Conservation (phyloP, 2,888 invertebrate species). For the Plagiodera versicolora region DNA sequence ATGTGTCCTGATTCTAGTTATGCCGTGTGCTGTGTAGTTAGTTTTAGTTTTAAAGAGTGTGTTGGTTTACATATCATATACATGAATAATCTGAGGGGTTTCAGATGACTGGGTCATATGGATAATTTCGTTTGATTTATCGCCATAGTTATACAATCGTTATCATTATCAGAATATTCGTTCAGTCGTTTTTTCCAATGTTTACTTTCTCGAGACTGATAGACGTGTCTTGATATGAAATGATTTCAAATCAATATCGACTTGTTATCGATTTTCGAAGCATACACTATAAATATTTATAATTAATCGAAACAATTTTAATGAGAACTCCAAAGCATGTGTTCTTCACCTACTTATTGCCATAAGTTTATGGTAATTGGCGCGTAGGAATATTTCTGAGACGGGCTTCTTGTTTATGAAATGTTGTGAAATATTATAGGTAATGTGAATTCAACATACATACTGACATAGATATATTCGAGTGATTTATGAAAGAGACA, state of each 20-base stretch:
- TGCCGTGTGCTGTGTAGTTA: no score
- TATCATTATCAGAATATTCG: background rate
- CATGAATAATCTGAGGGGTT: no score
- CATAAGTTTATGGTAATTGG: conserved; percentile 7
- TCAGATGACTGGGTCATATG: background rate
- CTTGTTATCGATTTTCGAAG: conserved; percentile 9
- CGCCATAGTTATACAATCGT: background rate
- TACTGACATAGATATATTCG: no score
- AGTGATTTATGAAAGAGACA: no score
- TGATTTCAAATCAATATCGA: background rate
- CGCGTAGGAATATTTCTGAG: conserved; percentile 5
- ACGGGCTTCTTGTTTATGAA: background rate
- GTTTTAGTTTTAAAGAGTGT: no score
- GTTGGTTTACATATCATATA: no score
- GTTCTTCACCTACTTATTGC: conserved; percentile 15
- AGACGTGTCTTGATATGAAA: background rate
- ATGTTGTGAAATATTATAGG: background rate
- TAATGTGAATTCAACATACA: no score
- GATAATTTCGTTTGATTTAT: background rate
- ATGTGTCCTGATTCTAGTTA: no score
- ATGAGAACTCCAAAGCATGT: conserved; percentile 9
- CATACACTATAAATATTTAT: conserved; percentile 17
- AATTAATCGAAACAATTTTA: conserved; percentile 6
- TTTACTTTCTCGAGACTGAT: background rate
- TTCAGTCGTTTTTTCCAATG: background rate